A percentile compares a stretch with the other conserved stretches of the same genome.
phyloP scores from a whole-genome alignment of 2,888 invertebrate genomes.

The Mythimna ferrago region DNA sequence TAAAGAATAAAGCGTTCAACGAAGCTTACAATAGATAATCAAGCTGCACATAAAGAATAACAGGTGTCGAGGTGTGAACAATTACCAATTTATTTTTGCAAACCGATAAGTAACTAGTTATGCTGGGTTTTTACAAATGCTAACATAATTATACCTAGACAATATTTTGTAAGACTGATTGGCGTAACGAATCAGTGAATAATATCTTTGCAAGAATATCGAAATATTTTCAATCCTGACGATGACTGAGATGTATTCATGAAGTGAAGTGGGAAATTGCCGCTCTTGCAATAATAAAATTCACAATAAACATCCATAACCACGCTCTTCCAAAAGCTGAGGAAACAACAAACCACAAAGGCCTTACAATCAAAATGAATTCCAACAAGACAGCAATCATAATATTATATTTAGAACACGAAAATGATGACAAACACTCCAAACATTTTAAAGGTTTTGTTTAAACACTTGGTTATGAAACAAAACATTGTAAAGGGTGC shows the following conservation, averaged over 20 bases:
- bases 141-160: neutral
- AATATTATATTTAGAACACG: conserved; percentile 39
- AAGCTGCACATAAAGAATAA: conserved; percentile 45
- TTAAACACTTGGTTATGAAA: conserved; percentile 37
- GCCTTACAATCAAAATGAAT: conserved; percentile 20
- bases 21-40: conserved; percentile 57
- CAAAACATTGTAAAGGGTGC: conserved; percentile 47
- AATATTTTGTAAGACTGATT: conserved; percentile 31
- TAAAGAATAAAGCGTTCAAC: conserved; percentile 45
- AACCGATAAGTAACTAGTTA: conserved; percentile 33
- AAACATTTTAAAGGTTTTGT: conserved; percentile 49
- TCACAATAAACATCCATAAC: neutral
- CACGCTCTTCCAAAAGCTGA: neutral
- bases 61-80: conserved; percentile 46
- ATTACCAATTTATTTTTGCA: conserved; percentile 63
- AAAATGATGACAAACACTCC: conserved; percentile 50
- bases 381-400: conserved; percentile 19
- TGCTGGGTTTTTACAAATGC: conserved; percentile 27
- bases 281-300: conserved; percentile 9
- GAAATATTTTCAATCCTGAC: neutral
- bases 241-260: neutral
- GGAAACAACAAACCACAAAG: conserved; percentile 22
- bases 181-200: conserved; percentile 43
- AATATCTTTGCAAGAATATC: conserved; percentile 23
- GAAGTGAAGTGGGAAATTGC: neutral